These are phyloP conservation scores for Rhodeus uyekii DNA, from an alignment of 2,797 vertebrate species.

Conservation along the genomic window DNA sequence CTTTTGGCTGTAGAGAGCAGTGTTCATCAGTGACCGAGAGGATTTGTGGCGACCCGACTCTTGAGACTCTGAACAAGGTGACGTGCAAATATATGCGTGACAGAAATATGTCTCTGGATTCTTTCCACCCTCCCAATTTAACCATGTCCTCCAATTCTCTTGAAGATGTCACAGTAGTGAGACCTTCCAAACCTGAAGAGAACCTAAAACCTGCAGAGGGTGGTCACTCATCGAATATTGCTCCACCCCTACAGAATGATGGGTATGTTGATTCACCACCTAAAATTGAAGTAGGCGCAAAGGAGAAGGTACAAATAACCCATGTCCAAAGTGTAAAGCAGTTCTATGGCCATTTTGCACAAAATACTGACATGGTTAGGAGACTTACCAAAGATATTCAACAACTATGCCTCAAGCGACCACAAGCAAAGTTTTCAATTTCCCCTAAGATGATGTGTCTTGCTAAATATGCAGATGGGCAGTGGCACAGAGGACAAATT, in stretches of 20 bases:
- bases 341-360: constrained; percentile 87
- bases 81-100: constrained; percentile 23
- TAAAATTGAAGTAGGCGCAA: constrained; percentile 77
- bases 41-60: background rate
- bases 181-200: constrained; percentile 27
- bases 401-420: constrained; percentile 56
- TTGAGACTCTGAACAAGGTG: constrained; percentile 3
- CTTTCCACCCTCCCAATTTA: background rate
- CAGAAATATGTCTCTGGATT: background rate
- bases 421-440: constrained; percentile 51
- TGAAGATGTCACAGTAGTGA: background rate
- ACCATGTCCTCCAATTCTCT: background rate
- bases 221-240: constrained; percentile 57
- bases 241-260: constrained; percentile 66
- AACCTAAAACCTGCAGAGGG: background rate
- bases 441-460: constrained; percentile 75
- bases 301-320: constrained; percentile 79
- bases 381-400: constrained; percentile 70
- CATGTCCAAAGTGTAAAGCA: constrained; percentile 72
- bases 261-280: constrained; percentile 78
- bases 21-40: constrained; percentile 25
- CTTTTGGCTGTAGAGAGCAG: constrained; percentile 67
- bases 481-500: constrained; percentile 86
- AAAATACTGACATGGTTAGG: constrained; percentile 70
- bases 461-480: constrained; percentile 79